Base-by-base conservation (phyloP, 2,888 invertebrate genomes). In the Drosophila paramelanica region DNA sequence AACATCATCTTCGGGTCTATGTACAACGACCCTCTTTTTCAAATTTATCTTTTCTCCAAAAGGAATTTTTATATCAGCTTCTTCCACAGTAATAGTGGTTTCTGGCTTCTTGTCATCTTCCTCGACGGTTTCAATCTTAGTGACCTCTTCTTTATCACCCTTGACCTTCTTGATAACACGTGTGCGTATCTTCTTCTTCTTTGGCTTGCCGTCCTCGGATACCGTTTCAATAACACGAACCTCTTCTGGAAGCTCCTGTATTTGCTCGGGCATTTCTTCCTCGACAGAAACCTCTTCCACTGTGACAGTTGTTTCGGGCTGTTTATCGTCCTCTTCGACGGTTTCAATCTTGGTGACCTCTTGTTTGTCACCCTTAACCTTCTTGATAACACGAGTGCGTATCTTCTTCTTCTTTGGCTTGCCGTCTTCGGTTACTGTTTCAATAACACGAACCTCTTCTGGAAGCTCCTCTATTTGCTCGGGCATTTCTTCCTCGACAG, bases 1-100 rank as follows among this genome's bases (percentile, higher is more conserved):
- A 8, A 90, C 75, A 17, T 89, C 88, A 6, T 92, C 89, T 13
- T 80, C 79, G 1, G 90, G 88, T 7, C 89, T 89, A 57, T 88
- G 83, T 0, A 90, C 69, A 6, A 87, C 77, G 5, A 90, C 67
- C 57, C 81, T 75, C 20, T 89, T 90, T 20, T 89, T 91, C 1
- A 89, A 61, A 3, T 81, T 86, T 0, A 77, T 10, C 31, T 64
- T 82, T 27, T 68, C 56, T 4, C 64, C 69, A 49, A 67, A 76
- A 0, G 86, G 69, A 41, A 20, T 23, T 1, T 56, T 50, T 0
- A 56, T 42, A 14, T 80, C 81, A 0, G 56, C 51, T 61, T 86
- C 74, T 55, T 88, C 88, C 0, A 86, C 73, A 1, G 86, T 89
- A 47, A 73, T 59, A 23, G 41, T 88, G 0, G 77, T 79, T 60